Conservation (phyloP, 2,888 invertebrate species). For the Bembecia ichneumoniformis region DNA sequence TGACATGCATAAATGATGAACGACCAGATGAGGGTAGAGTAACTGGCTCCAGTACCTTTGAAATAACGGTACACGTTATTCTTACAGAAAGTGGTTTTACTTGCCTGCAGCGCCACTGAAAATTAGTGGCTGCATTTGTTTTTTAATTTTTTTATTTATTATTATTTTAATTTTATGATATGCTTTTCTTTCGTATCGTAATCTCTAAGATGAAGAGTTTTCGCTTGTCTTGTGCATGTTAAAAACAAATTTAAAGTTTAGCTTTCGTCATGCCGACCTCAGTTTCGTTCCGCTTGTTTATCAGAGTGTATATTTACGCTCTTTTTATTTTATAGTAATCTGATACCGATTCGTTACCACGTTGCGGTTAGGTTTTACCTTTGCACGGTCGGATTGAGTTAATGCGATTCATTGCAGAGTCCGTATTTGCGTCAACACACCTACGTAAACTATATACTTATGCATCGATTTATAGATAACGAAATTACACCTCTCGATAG, state of each 20-base stretch:
- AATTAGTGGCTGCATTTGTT: no score
- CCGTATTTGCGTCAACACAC: slow-evolving; percentile 10
- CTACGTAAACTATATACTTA: slow-evolving; percentile 11
- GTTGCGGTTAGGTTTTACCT: slow-evolving; percentile 29
- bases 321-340: slow-evolving; percentile 48
- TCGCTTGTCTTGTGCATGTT: not conserved
- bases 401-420: slow-evolving; percentile 24
- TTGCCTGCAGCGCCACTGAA: no score
- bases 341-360: slow-evolving; percentile 30
- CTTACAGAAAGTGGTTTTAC: no score
- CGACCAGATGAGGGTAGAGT: no score
- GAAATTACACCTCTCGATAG: slow-evolving; percentile 2
- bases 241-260: not conserved
- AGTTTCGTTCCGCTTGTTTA: slow-evolving; percentile 43
- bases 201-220: no score
- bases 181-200: no score
- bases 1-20: no score
- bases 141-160: no score
- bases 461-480: slow-evolving; percentile 31
- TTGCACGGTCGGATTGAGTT: slow-evolving; percentile 19
- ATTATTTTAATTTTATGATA: no score
- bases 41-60: no score
- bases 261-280: slow-evolving; percentile 40
- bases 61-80: no score
- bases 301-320: slow-evolving; percentile 47